Conservation (phyloP, 2,113 vertebrate genomes). For the Tetrao urogallus region DNA sequence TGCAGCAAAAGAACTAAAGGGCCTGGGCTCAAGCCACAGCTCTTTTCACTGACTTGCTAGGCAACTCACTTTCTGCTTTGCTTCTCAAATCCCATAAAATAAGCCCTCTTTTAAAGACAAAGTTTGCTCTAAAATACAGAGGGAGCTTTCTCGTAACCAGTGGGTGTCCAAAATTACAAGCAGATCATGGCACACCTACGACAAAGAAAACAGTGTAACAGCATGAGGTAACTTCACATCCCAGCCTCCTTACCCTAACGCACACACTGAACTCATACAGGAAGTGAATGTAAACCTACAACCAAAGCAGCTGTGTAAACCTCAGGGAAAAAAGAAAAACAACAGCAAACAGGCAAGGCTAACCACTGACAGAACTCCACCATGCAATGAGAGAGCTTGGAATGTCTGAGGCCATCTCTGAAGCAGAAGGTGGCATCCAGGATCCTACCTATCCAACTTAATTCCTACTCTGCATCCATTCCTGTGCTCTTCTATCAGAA, state of each 20-base stretch:
- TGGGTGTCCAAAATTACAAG: background rate
- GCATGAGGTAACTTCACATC: background rate
- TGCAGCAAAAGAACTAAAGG: background rate
- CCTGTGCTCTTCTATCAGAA: background rate
- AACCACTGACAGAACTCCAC: background rate
- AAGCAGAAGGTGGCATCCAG: background rate
- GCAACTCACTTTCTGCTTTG: background rate
- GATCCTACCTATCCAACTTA: background rate
- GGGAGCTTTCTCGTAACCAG: background rate
- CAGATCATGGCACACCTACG: background rate
- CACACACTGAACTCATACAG: background rate
- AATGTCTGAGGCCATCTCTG: background rate
- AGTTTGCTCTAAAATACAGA: background rate
- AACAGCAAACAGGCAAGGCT: background rate
- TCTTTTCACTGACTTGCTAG: background rate
- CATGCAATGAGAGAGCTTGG: background rate
- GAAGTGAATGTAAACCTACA: background rate
- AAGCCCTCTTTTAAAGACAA: background rate
- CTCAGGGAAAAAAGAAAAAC: background rate
- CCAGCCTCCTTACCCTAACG: background rate
- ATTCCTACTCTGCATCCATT: background rate
- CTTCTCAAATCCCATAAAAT: background rate
- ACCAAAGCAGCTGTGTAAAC: slow-evolving; percentile 21
- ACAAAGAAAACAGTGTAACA: background rate
- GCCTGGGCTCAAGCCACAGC: background rate